Evolutionary conservation across 1,140 invertebrate genomes (phyloP).

Genomic region (Brachionus rubens): DNA sequence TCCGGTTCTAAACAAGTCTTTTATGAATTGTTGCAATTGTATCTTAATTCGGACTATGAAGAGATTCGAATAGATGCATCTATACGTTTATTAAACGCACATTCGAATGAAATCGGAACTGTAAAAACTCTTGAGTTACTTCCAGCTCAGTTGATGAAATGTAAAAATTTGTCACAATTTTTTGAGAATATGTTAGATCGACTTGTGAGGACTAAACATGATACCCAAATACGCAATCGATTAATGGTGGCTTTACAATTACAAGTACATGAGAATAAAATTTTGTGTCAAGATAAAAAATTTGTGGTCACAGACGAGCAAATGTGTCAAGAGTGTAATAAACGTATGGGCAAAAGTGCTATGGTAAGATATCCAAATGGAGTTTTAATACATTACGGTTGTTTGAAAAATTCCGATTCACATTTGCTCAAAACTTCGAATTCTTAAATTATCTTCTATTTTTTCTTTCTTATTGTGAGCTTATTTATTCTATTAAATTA

Average conservation of each 20-base stretch:
- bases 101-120: conserved; percentile 47
- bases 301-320: conserved; percentile 79
- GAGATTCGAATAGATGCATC: conserved; percentile 37
- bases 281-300: conserved; percentile 74
- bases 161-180: conserved; percentile 48
- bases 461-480: neutral
- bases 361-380: conserved; percentile 86
- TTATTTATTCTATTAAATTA: conserved; percentile 5
- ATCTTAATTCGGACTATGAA: conserved; percentile 11
- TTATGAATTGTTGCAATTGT: conserved; percentile 31
- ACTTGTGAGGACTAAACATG: conserved; percentile 47
- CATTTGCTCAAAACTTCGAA: conserved; percentile 3
- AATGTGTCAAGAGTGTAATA: conserved; percentile 83
- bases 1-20: conserved; percentile 10
- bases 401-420: conserved; percentile 60
- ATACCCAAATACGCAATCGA: conserved; percentile 31
- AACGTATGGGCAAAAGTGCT: conserved; percentile 83
- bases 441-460: conserved; percentile 15
- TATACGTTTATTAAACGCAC: conserved; percentile 1
- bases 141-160: conserved; percentile 48
- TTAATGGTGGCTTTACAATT: conserved; percentile 45
- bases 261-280: conserved; percentile 69
- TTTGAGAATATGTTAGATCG: conserved; percentile 47
- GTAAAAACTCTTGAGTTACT: conserved; percentile 49
- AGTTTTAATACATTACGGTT: conserved; percentile 85